phyloP scores from a whole-genome alignment of 1,140 invertebrate species.

The Charaxes varanes region DNA sequence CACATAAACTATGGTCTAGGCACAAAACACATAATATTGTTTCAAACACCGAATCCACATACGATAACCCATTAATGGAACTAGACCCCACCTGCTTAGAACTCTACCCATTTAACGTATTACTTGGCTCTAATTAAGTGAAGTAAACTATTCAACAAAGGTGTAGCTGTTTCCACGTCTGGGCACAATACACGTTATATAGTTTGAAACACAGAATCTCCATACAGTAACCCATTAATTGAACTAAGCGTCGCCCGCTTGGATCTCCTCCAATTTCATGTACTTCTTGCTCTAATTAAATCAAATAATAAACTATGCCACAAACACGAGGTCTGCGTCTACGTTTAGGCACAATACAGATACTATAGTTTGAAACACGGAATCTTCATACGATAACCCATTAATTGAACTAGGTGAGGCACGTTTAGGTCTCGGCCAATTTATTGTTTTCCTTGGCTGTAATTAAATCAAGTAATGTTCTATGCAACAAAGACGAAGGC shows the following conservation, averaged over 20 bases:
- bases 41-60: too few relatives aligned
- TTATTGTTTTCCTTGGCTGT: not conserved
- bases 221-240: too few relatives aligned
- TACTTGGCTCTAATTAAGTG: not conserved
- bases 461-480: conserved; percentile 3
- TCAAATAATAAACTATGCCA: conserved; percentile 12
- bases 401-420: not conserved
- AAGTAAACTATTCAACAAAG: conserved; percentile 17
- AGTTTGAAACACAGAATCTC: too few relatives aligned
- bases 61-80: not conserved
- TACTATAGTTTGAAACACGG: too few relatives aligned
- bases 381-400: too few relatives aligned
- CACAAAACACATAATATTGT: too few relatives aligned
- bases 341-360: too few relatives aligned
- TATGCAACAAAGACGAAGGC: conserved; percentile 15
- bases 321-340: conserved; percentile 11
- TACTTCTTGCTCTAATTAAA: not conserved
- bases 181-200: too few relatives aligned
- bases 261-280: not conserved
- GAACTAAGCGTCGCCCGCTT: not conserved
- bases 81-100: not conserved
- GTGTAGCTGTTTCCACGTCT: conserved; percentile 9
- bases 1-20: conserved; percentile 11
- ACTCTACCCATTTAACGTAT: not conserved
- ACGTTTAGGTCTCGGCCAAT: not conserved